A percentile compares a stretch with the other conserved stretches of the same genome.
Conservation (phyloP, 2,797 vertebrate species). For the Lutjanus argentimaculatus region DNA sequence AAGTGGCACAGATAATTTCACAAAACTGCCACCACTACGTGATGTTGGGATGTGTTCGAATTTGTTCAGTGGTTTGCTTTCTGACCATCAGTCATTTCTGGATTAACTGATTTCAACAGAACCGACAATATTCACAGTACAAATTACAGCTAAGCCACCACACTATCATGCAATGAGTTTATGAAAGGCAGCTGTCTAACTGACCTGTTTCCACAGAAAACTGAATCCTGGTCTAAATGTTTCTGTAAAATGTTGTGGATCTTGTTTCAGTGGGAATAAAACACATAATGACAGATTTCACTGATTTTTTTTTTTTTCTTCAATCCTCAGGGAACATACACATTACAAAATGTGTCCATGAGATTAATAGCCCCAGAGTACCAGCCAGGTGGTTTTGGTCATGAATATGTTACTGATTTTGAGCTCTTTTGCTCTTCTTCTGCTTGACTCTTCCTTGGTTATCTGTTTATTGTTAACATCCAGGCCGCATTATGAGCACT, state of each 20-base stretch:
- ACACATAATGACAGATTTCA: slow-evolving; percentile 16
- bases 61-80: slow-evolving; percentile 36
- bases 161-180: slow-evolving; percentile 16
- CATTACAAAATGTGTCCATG: not conserved
- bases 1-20: slow-evolving; percentile 25
- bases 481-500: not conserved
- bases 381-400: slow-evolving; percentile 16
- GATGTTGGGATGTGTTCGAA: slow-evolving; percentile 42
- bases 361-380: not conserved
- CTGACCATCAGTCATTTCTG: slow-evolving; percentile 28
- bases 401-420: slow-evolving; percentile 12
- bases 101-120: slow-evolving; percentile 40
- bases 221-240: not conserved
- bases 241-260: not conserved
- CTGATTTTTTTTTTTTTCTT: not conserved
- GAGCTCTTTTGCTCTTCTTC: not conserved
- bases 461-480: not conserved
- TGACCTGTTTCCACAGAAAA: slow-evolving; percentile 23
- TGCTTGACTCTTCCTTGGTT: not conserved
- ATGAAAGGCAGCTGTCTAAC: slow-evolving; percentile 34
- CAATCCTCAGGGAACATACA: not conserved
- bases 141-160: slow-evolving; percentile 15
- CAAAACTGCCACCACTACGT: not conserved
- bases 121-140: not conserved
- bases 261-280: slow-evolving; percentile 19